Evolutionary conservation across 1,140 invertebrate species (phyloP), one percentile per base, ranked within the genome.

Genomic region (Ylistrum balloti): DNA sequence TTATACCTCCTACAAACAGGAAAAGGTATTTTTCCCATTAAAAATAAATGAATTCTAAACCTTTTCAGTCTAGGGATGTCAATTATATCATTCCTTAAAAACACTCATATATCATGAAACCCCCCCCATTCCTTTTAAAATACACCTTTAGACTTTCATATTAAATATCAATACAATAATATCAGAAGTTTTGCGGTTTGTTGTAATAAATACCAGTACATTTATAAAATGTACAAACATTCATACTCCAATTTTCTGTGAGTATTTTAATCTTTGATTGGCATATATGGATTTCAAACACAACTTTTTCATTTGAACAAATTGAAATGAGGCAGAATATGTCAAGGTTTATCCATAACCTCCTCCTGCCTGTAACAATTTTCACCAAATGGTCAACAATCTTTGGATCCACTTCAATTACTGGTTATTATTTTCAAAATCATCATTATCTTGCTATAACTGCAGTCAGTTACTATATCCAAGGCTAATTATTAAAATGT

Each of bases 201-300:
- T 13, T 74, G 22, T 74, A 5, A 74, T n/a, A 28, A 74, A n/a
- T 74, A 3, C 56, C 9, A 74, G 56, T n/a, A 74, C 56, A 74
- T 17, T 74, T 28, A 28, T 74, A 5, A n/a, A n/a, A 7, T 38
- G 35, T 38, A 74, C 56, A n/a, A n/a, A 11, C 28, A 74, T 74
- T 74, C 56, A 74, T 74, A 74, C 56, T 28, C 1, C 9, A 17
- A 28, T 5, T 74, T 74, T 17, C 56, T 74, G 22, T n/a, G 56
- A 74, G 56, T 74, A 74, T 74, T 74, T 74, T 74, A 9, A 74
- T 74, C 13, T 56, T 74, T 74, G 56, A 74, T 74, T 74, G 56
- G 56, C 56, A 74, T 28, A n/a, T 48, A 28, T 28, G 56, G 56
- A 74, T 74, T 74, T 74, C 56, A 74, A n/a, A 74, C 1, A 74